These are phyloP conservation scores for Odontocerum albicorne DNA, from an alignment of 2,888 invertebrate species.

Conservation along the genomic window DNA sequence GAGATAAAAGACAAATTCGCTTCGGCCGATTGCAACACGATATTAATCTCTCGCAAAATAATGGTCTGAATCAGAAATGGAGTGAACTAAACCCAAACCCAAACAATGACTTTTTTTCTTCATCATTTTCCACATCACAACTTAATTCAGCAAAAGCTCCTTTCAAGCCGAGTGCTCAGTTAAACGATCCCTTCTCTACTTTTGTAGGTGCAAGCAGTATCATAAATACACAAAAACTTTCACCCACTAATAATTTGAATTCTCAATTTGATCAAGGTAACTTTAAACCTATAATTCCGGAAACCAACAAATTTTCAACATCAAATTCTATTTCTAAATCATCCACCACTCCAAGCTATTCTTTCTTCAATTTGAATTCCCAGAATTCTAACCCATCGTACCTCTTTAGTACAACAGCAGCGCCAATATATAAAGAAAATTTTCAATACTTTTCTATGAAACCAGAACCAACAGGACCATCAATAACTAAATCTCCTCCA, in stretches of 20 bases:
- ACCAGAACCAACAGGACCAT: constrained; percentile 15
- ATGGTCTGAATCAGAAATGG: constrained; percentile 40
- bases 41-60: constrained; percentile 17
- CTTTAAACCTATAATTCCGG: constrained; percentile 36
- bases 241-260: constrained; percentile 20
- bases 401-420: constrained; percentile 36
- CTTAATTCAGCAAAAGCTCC: constrained; percentile 14
- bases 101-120: constrained; percentile 26
- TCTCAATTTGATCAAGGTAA: constrained; percentile 32
- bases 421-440: constrained; percentile 28
- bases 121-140: constrained; percentile 25
- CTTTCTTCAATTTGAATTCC: constrained; percentile 48
- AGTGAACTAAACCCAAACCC: constrained; percentile 45
- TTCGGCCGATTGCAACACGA: constrained; percentile 43
- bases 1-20: constrained; percentile 54
- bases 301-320: constrained; percentile 21
- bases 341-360: constrained; percentile 42
- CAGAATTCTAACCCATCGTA: constrained; percentile 35
- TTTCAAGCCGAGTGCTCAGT: constrained; percentile 35
- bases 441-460: constrained; percentile 33
- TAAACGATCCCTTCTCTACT: constrained; percentile 26
- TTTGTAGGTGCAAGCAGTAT: constrained; percentile 14
- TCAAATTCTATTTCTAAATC: constrained; percentile 7
- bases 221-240: constrained; percentile 18
- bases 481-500: constrained; percentile 59